Evolutionary conservation across 2,113 vertebrate genomes (phyloP).

Genomic region (Trogon surrucura): DNA sequence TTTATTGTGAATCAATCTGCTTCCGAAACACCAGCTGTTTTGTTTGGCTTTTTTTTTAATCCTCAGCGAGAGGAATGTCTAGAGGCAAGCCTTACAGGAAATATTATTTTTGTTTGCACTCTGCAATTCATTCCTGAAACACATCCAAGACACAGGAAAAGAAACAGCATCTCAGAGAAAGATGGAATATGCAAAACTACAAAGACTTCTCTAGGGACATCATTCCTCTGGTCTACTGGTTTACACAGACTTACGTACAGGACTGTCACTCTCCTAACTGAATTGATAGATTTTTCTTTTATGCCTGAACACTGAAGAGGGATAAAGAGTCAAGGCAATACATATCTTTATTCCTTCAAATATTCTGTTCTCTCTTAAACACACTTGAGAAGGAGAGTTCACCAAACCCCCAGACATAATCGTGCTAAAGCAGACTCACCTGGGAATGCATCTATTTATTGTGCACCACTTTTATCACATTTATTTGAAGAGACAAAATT

Average conservation of each 20-base stretch:
- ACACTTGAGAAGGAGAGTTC: not conserved
- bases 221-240: not conserved
- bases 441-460: not conserved
- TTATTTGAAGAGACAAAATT: constrained; percentile 29
- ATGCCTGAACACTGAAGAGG: not conserved
- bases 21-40: not conserved
- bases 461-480: not conserved
- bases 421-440: not conserved
- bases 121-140: not conserved
- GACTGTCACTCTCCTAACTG: not conserved
- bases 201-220: constrained; percentile 10
- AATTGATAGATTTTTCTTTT: constrained; percentile 5
- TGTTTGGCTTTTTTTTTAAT: not conserved
- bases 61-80: not conserved
- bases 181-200: not conserved
- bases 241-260: constrained; percentile 7
- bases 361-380: not conserved
- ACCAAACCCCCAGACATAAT: not conserved
- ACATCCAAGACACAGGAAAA: not conserved
- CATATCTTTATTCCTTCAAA: constrained; percentile 1
- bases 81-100: not conserved
- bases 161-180: not conserved
- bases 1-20: not conserved
- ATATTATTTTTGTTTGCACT: not conserved
- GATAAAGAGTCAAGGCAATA: not conserved